Base-by-base conservation (phyloP, 2,888 invertebrate species). In the Drosophila longiperda region DNA sequence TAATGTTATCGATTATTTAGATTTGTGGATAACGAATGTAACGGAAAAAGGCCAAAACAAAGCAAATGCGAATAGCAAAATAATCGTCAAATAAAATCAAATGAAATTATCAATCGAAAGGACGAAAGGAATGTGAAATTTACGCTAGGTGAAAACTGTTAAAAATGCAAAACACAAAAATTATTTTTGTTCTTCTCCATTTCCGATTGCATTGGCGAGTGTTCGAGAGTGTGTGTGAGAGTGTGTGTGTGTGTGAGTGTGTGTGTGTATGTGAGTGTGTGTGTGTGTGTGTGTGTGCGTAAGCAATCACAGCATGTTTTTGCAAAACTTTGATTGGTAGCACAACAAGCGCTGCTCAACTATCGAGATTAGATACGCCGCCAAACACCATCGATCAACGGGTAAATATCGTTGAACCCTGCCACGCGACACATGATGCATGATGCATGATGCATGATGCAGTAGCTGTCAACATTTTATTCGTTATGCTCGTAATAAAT, bases 351-450 rank as follows among this genome's bases (percentile, higher is more conserved):
- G 50, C 32, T 50, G 20, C 29, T 54, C 52, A 58, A 64, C 70
- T 75, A 75, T 63, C 45, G 23, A 49, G 17, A 40, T 34, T n/a
- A 11, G 36, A 38, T 11, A 32, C 15, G 36, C 23, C 23, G 58
- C 49, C 58, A 59, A 48, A 62, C 48, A 59, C 7, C 32, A 49
- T 61, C 49, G 73, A 45, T 54, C 29, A 32, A 11, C 32, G 60
- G 75, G 63, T 74, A 66, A 40, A 78, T 78, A 78, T 66, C 69
- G 66, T 76, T 77, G 77, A 77, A 75, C 69, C 64, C 66, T 40
- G 45, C 48, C 11, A 17, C 32, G 23, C 23, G 32, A 11, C 38
- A 26, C 42, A 32, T 29, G 15, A 32, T 26, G 26, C 48, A 48
- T 26, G 26, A 26, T 26, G 50, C 48, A 17, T 26, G 40, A 32